Percentiles rank a stretch among this genome's conserved stretches.
phyloP scores from a whole-genome alignment of 2,113 vertebrate species.

The Triplophysa tibetana region DNA sequence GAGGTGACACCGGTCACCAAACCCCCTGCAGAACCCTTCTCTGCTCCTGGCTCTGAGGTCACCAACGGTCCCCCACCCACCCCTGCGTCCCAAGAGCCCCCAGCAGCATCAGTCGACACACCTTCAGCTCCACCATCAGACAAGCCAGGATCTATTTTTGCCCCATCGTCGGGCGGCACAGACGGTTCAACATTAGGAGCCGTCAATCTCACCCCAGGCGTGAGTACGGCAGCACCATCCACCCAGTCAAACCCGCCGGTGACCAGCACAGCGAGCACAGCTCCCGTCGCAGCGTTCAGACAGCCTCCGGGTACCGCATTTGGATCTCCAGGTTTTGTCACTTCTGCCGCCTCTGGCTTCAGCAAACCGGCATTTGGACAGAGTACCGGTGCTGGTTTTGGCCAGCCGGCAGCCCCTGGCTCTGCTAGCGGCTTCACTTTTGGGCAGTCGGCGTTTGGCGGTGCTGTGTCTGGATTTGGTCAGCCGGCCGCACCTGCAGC shows the following conservation, averaged over 20 bases:
- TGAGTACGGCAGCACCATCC: conserved; percentile 54
- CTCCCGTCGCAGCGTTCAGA: conserved; percentile 36
- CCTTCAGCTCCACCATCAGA: conserved; percentile 56
- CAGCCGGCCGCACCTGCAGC: conserved; percentile 71
- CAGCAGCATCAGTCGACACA: neutral
- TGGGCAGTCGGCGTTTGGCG: conserved; percentile 69
- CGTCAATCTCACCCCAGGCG: conserved; percentile 42
- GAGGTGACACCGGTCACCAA: neutral
- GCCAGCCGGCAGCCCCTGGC: conserved; percentile 73
- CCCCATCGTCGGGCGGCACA: conserved; percentile 58
- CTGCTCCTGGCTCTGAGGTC: conserved; percentile 42
- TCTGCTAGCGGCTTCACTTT: conserved; percentile 77
- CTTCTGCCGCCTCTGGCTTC: conserved; percentile 67
- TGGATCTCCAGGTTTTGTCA: conserved; percentile 60
- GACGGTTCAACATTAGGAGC: conserved; percentile 54
- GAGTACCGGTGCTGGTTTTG: conserved; percentile 71
- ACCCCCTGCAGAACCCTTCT: neutral
- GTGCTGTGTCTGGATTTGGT: conserved; percentile 73
- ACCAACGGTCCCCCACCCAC: neutral
- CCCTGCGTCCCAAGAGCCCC: neutral
- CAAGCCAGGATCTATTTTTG: conserved; percentile 72
- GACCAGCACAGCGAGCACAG: conserved; percentile 67
- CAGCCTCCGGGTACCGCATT: conserved; percentile 12
- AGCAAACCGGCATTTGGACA: conserved; percentile 83
- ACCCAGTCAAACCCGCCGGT: conserved; percentile 34